phyloP scores from a whole-genome alignment of 2,797 vertebrate genomes.

The Atherinosoma microstoma region DNA sequence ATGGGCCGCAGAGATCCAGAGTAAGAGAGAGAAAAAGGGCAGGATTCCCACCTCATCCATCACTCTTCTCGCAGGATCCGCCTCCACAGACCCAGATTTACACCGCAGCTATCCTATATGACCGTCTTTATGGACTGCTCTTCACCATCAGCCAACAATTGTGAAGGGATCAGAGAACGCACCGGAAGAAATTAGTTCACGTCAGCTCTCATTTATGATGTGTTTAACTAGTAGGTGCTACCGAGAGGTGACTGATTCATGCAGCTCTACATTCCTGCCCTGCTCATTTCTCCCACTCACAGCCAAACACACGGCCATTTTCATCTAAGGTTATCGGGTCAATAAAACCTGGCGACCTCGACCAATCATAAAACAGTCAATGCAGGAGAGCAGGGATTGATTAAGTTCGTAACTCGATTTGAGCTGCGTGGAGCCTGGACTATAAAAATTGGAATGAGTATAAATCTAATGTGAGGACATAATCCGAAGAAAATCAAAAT shows the following conservation, averaged over 20 bases:
- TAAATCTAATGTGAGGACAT: slow-evolving; percentile 77
- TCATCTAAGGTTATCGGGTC: slow-evolving; percentile 80
- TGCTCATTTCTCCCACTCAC: slow-evolving; percentile 47
- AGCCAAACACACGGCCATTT: slow-evolving; percentile 70
- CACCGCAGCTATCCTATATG: slow-evolving; percentile 45
- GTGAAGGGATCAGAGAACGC: slow-evolving; percentile 63
- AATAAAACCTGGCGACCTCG: slow-evolving; percentile 81
- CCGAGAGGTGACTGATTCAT: slow-evolving; percentile 50
- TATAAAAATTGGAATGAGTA: slow-evolving; percentile 78
- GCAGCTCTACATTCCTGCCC: slow-evolving; percentile 49
- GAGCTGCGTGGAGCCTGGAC: slow-evolving; percentile 60
- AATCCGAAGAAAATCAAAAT: slow-evolving; percentile 81
- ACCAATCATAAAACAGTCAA: slow-evolving; percentile 82
- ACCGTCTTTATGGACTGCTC: slow-evolving; percentile 67
- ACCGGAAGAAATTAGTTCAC: slow-evolving; percentile 77
- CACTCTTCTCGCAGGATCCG: slow-evolving; percentile 57
- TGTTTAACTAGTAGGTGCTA: slow-evolving; percentile 67
- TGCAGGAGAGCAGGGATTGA: slow-evolving; percentile 73
- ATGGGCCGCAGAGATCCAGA: slow-evolving; percentile 69
- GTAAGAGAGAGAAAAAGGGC: slow-evolving; percentile 54
- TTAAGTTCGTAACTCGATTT: slow-evolving; percentile 84
- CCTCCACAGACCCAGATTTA: slow-evolving; percentile 57
- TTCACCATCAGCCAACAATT: slow-evolving; percentile 34
- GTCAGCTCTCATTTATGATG: slow-evolving; percentile 77
- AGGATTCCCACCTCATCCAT: slow-evolving; percentile 75